Conservation (phyloP, 2,888 invertebrate genomes). For the Drosophila lacicola region DNA sequence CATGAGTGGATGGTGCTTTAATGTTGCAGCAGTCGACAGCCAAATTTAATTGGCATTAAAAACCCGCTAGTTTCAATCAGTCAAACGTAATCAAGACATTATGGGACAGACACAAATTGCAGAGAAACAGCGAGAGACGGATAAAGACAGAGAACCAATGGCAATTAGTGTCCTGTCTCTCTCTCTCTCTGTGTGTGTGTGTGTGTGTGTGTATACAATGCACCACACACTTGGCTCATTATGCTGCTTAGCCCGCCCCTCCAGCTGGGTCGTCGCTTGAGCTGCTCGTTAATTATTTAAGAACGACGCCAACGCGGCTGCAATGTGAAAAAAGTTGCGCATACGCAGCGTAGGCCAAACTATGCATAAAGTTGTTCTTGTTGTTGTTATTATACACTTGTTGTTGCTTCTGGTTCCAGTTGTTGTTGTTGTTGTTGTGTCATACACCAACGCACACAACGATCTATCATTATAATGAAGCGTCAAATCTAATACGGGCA, state of each 20-base stretch:
- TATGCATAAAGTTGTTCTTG: conserved; percentile 17
- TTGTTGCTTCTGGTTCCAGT: conserved; percentile 3
- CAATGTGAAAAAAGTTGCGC: conserved; percentile 64
- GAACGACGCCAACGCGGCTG: conserved; percentile 58
- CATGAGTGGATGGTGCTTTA: conserved; percentile 4
- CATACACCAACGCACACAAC: conserved; percentile 60
- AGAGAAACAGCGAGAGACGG: background rate
- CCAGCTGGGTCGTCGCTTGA: conserved; percentile 27
- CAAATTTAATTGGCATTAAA: conserved; percentile 42
- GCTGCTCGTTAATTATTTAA: conserved; percentile 77
- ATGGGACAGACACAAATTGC: conserved; percentile 39
- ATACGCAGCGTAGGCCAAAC: conserved; percentile 64
- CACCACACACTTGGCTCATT: conserved; percentile 58
- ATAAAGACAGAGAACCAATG: conserved; percentile 11
- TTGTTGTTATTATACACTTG: conserved; percentile 3
- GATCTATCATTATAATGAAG: conserved; percentile 79
- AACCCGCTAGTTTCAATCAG: conserved; percentile 65
- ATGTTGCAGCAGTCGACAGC: conserved; percentile 5
- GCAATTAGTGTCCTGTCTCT: conserved; percentile 46
- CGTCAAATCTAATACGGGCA: conserved; percentile 74
- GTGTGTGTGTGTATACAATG: conserved; percentile 23
- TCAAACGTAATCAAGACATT: conserved; percentile 70
- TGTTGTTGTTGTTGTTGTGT: conserved; percentile 22
- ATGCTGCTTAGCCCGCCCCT: conserved; percentile 52
- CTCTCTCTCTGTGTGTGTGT: too few species aligned